Evolutionary conservation across 2,888 invertebrate genomes (phyloP).

Genomic region (Amblyjoppa fuscipennis): DNA sequence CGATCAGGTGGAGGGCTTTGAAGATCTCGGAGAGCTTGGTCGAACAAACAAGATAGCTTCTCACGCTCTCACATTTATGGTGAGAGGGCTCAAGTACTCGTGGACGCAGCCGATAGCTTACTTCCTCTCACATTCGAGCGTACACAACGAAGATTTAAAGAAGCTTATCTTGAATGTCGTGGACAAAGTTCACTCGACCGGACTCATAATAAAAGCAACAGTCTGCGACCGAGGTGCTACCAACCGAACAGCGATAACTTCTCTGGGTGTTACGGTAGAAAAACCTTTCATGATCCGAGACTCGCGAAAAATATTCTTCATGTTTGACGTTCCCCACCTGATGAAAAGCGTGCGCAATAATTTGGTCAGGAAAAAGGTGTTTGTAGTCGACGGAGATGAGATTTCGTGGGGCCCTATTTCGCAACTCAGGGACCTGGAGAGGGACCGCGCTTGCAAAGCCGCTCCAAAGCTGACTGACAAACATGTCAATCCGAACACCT

Average conservation of each 20-base stretch:
- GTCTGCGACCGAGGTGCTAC: slow-evolving; percentile 71
- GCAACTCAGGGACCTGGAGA: slow-evolving; percentile 56
- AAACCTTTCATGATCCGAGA: slow-evolving; percentile 61
- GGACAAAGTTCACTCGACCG: slow-evolving; percentile 42
- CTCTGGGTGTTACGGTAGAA: slow-evolving; percentile 66
- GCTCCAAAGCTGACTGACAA: slow-evolving; percentile 70
- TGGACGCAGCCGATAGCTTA: slow-evolving; percentile 74
- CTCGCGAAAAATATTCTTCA: slow-evolving; percentile 66
- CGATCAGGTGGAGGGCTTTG: slow-evolving; percentile 71
- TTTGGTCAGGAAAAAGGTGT: slow-evolving; percentile 58
- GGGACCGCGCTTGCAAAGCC: slow-evolving; percentile 61
- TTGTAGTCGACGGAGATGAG: slow-evolving; percentile 46
- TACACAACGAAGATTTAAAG: slow-evolving; percentile 43
- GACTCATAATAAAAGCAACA: slow-evolving; percentile 66
- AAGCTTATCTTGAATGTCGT: slow-evolving; percentile 61
- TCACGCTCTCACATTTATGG: slow-evolving; percentile 73
- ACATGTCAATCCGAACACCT: slow-evolving; percentile 69
- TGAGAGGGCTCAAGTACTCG: slow-evolving; percentile 66
- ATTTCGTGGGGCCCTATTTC: slow-evolving; percentile 39
- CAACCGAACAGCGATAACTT: slow-evolving; percentile 66
- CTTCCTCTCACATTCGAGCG: slow-evolving; percentile 63
- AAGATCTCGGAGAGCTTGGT: slow-evolving; percentile 70
- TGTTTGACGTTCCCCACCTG: slow-evolving; percentile 69
- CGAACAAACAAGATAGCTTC: slow-evolving; percentile 62
- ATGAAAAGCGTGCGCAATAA: slow-evolving; percentile 70